These are phyloP conservation scores for Neuroterus valhalla DNA, from an alignment of 1,140 invertebrate species.

Conservation along the genomic window DNA sequence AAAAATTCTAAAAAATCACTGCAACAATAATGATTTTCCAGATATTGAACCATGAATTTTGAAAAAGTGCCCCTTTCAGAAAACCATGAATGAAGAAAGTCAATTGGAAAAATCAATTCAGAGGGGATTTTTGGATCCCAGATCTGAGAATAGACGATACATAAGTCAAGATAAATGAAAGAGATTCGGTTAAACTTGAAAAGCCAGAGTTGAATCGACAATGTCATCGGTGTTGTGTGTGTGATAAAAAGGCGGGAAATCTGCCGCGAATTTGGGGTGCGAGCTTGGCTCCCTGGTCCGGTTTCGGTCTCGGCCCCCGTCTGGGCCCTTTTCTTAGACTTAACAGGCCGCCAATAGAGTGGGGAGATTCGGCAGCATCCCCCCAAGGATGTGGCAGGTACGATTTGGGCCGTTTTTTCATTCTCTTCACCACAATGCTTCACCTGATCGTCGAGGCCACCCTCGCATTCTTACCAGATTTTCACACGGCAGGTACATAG, in stretches of 20 bases:
- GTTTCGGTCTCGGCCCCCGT: constrained; percentile 17
- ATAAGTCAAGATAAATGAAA: neutral
- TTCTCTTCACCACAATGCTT: constrained; percentile 65
- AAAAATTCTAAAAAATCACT: too few relatives aligned
- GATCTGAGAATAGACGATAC: too few relatives aligned
- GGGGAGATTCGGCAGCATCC: constrained; percentile 37
- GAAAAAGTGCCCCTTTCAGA: too few relatives aligned
- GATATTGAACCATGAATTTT: too few relatives aligned
- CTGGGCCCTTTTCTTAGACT: constrained; percentile 21
- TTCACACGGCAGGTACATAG: constrained; percentile 59
- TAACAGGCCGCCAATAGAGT: neutral
- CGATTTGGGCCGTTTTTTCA: constrained; percentile 59
- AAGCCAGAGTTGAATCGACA: neutral
- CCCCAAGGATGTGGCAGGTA: constrained; percentile 58
- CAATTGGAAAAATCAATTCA: too few relatives aligned
- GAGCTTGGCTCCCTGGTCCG: constrained; percentile 29
- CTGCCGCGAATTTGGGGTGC: constrained; percentile 19
- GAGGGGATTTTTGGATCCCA: too few relatives aligned
- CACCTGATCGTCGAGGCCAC: constrained; percentile 65
- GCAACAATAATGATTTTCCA: too few relatives aligned
- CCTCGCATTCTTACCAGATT: constrained; percentile 63
- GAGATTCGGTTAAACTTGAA: too few relatives aligned
- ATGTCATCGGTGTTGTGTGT: neutral
- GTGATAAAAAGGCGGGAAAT: constrained; percentile 28
- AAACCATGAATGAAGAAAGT: too few relatives aligned